Evolutionary conservation across 92 coral and sea anemone genomes (phyloP).

Genomic region (Ricordea florida): DNA sequence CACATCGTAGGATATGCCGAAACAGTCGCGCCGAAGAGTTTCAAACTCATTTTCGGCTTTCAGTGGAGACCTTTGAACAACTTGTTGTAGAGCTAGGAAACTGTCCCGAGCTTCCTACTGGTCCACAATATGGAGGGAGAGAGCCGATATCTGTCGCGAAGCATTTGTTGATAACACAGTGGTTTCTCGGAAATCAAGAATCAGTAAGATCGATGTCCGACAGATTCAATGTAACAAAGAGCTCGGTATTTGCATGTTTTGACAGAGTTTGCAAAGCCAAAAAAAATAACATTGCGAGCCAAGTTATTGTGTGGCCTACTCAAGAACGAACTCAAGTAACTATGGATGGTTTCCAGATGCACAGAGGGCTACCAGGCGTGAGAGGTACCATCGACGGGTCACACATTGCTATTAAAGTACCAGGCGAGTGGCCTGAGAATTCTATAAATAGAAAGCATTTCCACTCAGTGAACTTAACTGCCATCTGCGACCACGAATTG

Average conservation of each 20-base stretch:
- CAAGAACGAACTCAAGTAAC: conserved; percentile 6
- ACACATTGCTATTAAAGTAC: conserved; percentile 18
- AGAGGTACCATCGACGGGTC: conserved; percentile 31
- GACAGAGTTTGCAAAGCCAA: conserved; percentile 31
- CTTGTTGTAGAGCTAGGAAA: no score
- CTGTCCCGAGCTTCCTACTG: not conserved
- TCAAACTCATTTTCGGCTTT: no score
- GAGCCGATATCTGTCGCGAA: conserved; percentile 27
- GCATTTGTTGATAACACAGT: conserved; percentile 32
- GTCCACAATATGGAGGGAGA: conserved; percentile 8
- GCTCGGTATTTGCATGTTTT: conserved; percentile 23
- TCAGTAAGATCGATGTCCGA: conserved; percentile 1
- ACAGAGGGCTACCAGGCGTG: conserved; percentile 31
- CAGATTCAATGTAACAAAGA: conserved; percentile 29
- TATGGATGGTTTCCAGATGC: conserved; percentile 35
- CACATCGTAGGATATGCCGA: no score
- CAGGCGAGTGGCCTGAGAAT: not conserved
- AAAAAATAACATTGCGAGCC: conserved; percentile 21
- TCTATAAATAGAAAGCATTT: not conserved
- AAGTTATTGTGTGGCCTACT: conserved; percentile 35
- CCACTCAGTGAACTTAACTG: conserved; percentile 14
- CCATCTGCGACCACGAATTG: not conserved
- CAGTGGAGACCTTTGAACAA: no score
- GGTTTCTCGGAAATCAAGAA: conserved; percentile 42
- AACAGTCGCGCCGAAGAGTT: no score